phyloP scores from a whole-genome alignment of 2,113 vertebrate genomes.

The Semnornis frantzii region DNA sequence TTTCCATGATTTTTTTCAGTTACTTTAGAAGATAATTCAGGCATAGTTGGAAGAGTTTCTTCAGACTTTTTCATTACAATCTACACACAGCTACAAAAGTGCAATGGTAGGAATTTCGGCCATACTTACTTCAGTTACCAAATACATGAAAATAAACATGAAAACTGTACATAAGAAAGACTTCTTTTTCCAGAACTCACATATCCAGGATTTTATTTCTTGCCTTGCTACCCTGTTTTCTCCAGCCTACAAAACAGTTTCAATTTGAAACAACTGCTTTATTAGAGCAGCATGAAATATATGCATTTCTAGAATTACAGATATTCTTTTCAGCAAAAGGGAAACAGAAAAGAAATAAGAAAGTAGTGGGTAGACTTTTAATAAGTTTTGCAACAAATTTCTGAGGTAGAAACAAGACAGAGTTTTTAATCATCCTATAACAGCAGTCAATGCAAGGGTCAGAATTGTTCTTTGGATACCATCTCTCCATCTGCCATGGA shows the following conservation, averaged over 20 bases:
- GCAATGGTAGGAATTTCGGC: not conserved
- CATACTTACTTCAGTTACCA: not conserved
- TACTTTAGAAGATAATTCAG: not conserved
- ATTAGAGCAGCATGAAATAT: not conserved
- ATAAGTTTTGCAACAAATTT: not conserved
- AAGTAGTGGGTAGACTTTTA: not conserved
- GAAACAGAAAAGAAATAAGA: not conserved
- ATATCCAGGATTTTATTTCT: not conserved
- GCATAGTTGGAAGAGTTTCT: not conserved
- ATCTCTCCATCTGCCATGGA: accelerated
- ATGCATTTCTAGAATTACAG: not conserved
- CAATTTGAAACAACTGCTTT: not conserved
- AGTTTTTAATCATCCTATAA: not conserved
- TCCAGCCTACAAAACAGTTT: not conserved
- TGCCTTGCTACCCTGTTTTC: not conserved
- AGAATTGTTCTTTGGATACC: not conserved
- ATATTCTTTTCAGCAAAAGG: not conserved
- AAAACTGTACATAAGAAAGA: not conserved
- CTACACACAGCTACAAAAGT: not conserved
- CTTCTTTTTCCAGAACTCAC: not conserved
- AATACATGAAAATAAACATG: not conserved
- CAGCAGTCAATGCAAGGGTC: not conserved
- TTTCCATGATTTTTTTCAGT: not conserved
- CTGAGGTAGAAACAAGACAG: not conserved
- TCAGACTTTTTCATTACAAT: not conserved